Percentiles rank a stretch among this genome's conserved stretches.
Evolutionary conservation across 2,888 invertebrate genomes (phyloP).

Genomic region (Sarcophaga variegata): DNA sequence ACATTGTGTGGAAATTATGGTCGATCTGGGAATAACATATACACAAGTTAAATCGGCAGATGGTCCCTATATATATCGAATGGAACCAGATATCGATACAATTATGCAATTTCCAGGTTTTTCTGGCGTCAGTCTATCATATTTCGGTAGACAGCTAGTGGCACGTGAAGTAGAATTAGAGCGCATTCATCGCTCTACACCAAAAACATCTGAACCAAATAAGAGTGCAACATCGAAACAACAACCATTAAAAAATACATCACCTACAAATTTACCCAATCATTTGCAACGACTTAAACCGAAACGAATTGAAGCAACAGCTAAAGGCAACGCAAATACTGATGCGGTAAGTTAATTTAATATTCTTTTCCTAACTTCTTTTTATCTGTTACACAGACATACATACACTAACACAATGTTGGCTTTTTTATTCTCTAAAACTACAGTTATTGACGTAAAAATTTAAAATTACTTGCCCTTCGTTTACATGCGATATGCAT

Average conservation of each 20-base stretch:
- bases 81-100: slow-evolving; percentile 91
- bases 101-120: slow-evolving; percentile 78
- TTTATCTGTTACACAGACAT: slow-evolving; percentile 24
- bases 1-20: slow-evolving; percentile 91
- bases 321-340: slow-evolving; percentile 77
- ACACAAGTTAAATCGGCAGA: slow-evolving; percentile 90
- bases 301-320: slow-evolving; percentile 81
- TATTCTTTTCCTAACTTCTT: slow-evolving; percentile 54
- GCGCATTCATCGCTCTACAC: slow-evolving; percentile 85
- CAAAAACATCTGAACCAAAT: slow-evolving; percentile 71
- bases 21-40: slow-evolving; percentile 93
- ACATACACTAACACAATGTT: slow-evolving; percentile 34
- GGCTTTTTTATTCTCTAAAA: slow-evolving; percentile 50
- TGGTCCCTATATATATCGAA: slow-evolving; percentile 87
- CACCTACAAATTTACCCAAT: slow-evolving; percentile 84
- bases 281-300: slow-evolving; percentile 88
- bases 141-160: slow-evolving; percentile 90
- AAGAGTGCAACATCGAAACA: slow-evolving; percentile 30
- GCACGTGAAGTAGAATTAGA: slow-evolving; percentile 92
- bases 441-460: slow-evolving; percentile 17
- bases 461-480: slow-evolving; percentile 27
- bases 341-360: slow-evolving; percentile 74
- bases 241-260: slow-evolving; percentile 9
- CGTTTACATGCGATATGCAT: slow-evolving; percentile 73
- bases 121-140: slow-evolving; percentile 83